phyloP scores from a whole-genome alignment of 2,888 invertebrate species.

The Trachelus tabidus region DNA sequence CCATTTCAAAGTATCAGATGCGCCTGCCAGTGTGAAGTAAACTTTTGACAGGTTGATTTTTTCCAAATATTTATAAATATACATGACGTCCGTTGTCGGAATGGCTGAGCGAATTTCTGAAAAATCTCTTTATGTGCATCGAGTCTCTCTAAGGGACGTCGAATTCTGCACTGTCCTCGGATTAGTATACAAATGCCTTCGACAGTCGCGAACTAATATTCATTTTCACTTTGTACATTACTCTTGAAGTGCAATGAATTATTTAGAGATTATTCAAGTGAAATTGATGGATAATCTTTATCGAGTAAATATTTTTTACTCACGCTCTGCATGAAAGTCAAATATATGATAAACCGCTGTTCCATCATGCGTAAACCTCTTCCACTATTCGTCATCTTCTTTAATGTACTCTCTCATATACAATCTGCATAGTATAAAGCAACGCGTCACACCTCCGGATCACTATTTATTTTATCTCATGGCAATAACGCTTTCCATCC shows the following conservation, averaged over 20 bases:
- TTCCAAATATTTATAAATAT: neutral
- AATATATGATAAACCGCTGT: neutral
- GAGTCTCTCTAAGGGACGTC: neutral
- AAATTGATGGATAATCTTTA: neutral
- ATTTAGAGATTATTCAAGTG: neutral
- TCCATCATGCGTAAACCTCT: neutral
- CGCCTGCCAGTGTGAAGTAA: neutral
- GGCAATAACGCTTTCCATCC: neutral
- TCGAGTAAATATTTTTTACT: neutral
- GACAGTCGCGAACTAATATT: neutral
- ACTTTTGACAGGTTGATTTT: neutral
- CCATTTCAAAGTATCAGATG: neutral
- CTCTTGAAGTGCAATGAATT: neutral
- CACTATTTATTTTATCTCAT: neutral
- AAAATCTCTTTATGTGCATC: neutral
- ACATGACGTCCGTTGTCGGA: neutral
- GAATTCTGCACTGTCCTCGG: no score
- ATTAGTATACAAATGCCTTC: neutral
- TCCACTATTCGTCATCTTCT: neutral
- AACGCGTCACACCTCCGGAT: neutral
- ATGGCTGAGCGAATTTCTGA: neutral
- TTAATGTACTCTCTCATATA: neutral
- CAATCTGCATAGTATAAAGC: neutral
- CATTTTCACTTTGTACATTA: neutral
- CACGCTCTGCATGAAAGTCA: neutral